Evolutionary conservation across 2,797 vertebrate species (phyloP).

Genomic region (Nyctibius grandis): DNA sequence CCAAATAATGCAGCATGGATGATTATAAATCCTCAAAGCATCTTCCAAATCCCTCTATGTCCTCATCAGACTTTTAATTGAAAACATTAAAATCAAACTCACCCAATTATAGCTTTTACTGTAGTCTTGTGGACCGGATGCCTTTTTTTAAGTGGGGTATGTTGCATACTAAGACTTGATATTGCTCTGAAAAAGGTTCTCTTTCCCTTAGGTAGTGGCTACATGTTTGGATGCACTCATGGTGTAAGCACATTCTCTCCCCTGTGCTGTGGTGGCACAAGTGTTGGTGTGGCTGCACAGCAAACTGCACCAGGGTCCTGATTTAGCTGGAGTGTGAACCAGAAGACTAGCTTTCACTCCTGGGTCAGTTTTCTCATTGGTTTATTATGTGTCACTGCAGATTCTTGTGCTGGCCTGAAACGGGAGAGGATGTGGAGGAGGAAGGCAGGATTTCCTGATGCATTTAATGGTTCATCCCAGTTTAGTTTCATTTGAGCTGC

Average conservation of each 20-base stretch:
- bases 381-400: background rate
- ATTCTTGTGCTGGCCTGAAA: background rate
- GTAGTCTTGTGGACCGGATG: background rate
- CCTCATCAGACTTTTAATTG: conserved; percentile 7
- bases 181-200: background rate
- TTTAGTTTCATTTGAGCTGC: background rate
- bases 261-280: background rate
- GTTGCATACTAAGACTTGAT: background rate
- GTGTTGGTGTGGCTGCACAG: fast-evolving
- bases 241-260: background rate
- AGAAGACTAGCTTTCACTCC: background rate
- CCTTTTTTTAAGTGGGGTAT: background rate
- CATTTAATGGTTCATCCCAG: background rate
- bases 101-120: background rate
- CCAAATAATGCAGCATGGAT: background rate
- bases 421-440: background rate
- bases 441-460: background rate
- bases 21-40: conserved; percentile 14
- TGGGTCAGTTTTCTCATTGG: background rate
- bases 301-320: background rate
- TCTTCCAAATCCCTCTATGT: background rate
- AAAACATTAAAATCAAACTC: background rate
- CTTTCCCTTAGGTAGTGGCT: background rate
- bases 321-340: background rate
- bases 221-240: background rate